Evolutionary conservation across 2,113 vertebrate species (phyloP), one percentile per base, ranked within the genome.

Genomic region (Callaeas wilsoni): DNA sequence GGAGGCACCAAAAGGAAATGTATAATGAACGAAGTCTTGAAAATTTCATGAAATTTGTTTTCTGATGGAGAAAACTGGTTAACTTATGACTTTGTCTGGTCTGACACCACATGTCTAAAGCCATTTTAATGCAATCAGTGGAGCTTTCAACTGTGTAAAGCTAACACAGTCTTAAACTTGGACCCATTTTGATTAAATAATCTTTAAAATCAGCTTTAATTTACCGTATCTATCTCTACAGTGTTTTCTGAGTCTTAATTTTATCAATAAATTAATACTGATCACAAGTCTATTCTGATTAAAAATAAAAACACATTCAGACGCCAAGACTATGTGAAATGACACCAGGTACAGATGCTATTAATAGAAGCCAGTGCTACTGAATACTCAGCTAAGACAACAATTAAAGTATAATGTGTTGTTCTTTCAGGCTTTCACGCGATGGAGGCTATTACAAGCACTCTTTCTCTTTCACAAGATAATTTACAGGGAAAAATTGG

Each of bases 31-130:
- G 44, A 60, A 81, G n/a, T 32, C 44, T 53, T 96, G 47, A 94
- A 95, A 92, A 74, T 92, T 92, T 95, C 50, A 94, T 93, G 22
- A 69, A 80, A 90, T 90, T 21, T 69, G 39, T 73, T 91, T 94
- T 94, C 68, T 90, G 55, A 84, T 89, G 65, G 69, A 84, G 60
- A 71, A 87, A 91, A 78, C 27, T 26, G 41, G 33, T 75, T 87
- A 90, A 80, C 89, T 79, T 92, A 64, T 27, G 44, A 56, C 37
- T 60, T 35, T 42, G 15, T 82, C 53, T 92, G 69, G 50, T 92
- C 60, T 79, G 44, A 89, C 49, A 78, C 44, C 20, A 60, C 7
- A 9, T 18, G 15, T 67, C 47, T 70, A 74, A 90, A 95, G 39
- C 4, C 19, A 90, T 85, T 86, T 93, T 59, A 91, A 75, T 68